A percentile compares a stretch with the other conserved stretches of the same genome.
Evolutionary conservation across 30 jellyfish, hydroid and myxozoan genomes (phyloP).

Genomic region (Haliclystus octoradiatus): DNA sequence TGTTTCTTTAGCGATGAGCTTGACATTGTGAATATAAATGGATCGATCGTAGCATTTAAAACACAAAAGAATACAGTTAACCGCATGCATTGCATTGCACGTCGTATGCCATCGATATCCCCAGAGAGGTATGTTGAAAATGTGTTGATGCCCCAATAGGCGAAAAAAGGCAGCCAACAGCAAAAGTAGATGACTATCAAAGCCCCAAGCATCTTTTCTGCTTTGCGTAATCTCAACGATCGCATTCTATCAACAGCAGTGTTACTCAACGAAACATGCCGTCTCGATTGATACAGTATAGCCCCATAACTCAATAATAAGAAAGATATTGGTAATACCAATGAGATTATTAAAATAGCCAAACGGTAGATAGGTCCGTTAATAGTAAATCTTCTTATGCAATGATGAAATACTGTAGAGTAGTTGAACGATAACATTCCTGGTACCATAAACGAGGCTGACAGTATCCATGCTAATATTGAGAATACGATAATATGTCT

Average conservation of each 20-base stretch:
- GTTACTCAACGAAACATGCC: conserved; percentile 2
- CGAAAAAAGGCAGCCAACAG: conserved; percentile 76
- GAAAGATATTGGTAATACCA: conserved; percentile 47
- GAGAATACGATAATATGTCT: conserved; percentile 28
- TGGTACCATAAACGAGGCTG: conserved; percentile 52
- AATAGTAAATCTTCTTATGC: conserved; percentile 55
- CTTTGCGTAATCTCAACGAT: conserved; percentile 44
- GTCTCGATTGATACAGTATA: conserved; percentile 42
- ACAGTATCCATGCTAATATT: conserved; percentile 44
- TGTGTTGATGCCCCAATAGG: conserved; percentile 52
- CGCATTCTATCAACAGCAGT: conserved; percentile 21
- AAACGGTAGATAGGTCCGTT: conserved; percentile 29
- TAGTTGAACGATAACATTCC: conserved; percentile 58
- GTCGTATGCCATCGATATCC: conserved; percentile 27
- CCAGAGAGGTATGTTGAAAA: conserved; percentile 33
- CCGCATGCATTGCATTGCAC: conserved; percentile 55
- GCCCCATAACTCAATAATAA: conserved; percentile 55
- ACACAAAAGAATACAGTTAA: conserved; percentile 62
- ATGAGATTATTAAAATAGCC: not conserved
- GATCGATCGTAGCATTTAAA: conserved; percentile 56
- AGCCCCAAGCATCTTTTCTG: conserved; percentile 68
- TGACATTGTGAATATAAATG: conserved; percentile 19
- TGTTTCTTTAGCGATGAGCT: not conserved
- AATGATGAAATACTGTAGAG: conserved; percentile 14
- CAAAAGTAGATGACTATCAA: conserved; percentile 38